phyloP scores from a whole-genome alignment of 2,888 invertebrate genomes.

The Parelbella ahira region DNA sequence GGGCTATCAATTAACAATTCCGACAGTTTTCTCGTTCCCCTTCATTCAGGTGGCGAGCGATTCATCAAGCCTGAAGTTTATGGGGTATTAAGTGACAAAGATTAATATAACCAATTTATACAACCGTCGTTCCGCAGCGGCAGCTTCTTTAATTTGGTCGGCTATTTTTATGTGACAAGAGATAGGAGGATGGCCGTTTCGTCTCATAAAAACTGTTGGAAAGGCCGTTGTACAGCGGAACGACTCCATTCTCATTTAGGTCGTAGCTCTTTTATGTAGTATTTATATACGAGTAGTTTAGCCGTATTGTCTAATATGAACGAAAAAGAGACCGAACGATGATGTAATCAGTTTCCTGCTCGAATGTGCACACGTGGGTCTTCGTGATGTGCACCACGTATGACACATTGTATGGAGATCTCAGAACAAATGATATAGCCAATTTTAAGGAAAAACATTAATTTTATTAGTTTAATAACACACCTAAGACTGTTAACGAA shows the following conservation, averaged over 20 bases:
- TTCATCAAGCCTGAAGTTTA: conserved; percentile 57
- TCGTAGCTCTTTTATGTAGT: not conserved
- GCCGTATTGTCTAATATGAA: no score
- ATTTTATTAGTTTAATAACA: no score
- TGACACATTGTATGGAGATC: no score
- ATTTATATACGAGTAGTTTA: no score
- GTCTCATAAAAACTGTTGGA: conserved; percentile 11
- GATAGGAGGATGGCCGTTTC: conserved; percentile 17
- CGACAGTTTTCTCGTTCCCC: conserved; percentile 28
- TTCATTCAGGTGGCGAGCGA: conserved; percentile 42
- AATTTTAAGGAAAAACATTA: no score
- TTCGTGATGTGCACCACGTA: no score
- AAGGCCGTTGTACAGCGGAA: conserved; percentile 6
- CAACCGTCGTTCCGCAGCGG: conserved; percentile 24
- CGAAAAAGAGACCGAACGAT: no score
- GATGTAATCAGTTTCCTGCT: no score
- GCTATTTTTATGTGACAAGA: conserved; percentile 26
- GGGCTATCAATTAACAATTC: conserved; percentile 22
- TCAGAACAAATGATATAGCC: no score
- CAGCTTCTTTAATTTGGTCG: conserved; percentile 35
- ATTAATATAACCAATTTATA: conserved; percentile 63
- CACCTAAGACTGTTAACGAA: no score
- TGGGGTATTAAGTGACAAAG: conserved; percentile 63
- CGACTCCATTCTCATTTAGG: conserved; percentile 10
- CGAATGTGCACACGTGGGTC: no score